A percentile compares a stretch with the other conserved stretches of the same genome.
Evolutionary conservation across 2,797 vertebrate species (phyloP).

Genomic region (Aythya fuligula): DNA sequence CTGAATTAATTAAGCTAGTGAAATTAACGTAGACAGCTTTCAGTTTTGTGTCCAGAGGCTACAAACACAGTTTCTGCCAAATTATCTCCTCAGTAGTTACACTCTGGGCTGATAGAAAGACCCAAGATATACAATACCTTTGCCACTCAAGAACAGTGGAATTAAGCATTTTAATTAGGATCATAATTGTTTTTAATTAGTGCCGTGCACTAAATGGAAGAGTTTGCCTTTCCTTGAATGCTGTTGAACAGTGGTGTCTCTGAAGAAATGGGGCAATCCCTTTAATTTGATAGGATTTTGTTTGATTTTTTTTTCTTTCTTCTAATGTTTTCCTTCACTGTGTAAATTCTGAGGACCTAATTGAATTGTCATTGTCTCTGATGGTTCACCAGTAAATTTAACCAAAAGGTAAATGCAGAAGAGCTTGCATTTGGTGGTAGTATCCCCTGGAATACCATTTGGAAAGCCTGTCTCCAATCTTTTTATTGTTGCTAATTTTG

Average conservation of each 20-base stretch:
- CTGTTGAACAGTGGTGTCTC: not conserved
- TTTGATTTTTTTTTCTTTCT: not conserved
- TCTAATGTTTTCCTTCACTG: not conserved
- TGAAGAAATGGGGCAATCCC: not conserved
- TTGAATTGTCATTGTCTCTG: not conserved
- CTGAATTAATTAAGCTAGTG: constrained; percentile 48
- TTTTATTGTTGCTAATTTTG: not conserved
- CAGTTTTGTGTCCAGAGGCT: constrained; percentile 37
- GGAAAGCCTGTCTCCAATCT: not conserved
- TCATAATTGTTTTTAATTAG: constrained; percentile 21
- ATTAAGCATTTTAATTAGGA: constrained; percentile 47
- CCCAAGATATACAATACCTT: not conserved
- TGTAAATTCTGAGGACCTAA: not conserved
- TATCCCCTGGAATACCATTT: not conserved
- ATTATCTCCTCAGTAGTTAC: not conserved
- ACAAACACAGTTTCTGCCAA: constrained; percentile 14
- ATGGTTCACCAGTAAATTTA: not conserved
- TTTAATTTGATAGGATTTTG: not conserved
- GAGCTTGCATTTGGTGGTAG: not conserved
- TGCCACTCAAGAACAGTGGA: constrained; percentile 21
- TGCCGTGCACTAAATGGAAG: not conserved
- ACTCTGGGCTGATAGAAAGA: constrained; percentile 1
- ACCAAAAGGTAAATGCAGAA: not conserved
- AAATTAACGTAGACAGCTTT: constrained; percentile 4
- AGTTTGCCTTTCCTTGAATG: not conserved